phyloP scores from a whole-genome alignment of 2,797 vertebrate species.

The Cephalopachus bancanus region DNA sequence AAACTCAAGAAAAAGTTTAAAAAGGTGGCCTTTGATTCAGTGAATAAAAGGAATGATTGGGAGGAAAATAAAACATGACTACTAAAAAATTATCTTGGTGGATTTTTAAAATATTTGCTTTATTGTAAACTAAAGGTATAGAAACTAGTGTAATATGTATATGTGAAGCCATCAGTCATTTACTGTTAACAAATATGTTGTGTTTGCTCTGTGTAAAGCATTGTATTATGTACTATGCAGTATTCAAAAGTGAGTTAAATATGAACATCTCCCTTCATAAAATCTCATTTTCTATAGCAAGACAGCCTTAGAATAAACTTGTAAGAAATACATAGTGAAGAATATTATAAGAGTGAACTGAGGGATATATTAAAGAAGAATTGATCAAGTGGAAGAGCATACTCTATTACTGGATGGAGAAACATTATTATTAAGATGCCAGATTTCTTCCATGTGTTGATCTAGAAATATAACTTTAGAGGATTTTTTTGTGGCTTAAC shows the following conservation, averaged over 20 bases:
- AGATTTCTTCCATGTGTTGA: not conserved
- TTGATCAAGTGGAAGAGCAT: not conserved
- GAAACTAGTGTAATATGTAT: not conserved
- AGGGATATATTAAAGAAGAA: not conserved
- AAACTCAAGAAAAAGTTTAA: not conserved
- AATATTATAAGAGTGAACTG: not conserved
- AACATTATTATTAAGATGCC: not conserved
- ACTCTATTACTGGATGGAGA: not conserved
- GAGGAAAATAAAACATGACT: conserved; percentile 36
- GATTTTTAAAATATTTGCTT: not conserved
- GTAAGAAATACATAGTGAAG: not conserved
- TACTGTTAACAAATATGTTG: not conserved
- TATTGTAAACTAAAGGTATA: conserved; percentile 34
- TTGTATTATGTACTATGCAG: not conserved
- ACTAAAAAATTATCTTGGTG: not conserved
- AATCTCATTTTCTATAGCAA: not conserved
- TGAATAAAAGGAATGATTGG: conserved; percentile 9
- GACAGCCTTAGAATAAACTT: not conserved
- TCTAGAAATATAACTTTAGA: not conserved
- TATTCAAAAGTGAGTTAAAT: not conserved
- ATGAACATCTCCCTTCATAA: not conserved
- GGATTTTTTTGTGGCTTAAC: not conserved
- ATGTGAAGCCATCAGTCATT: conserved; percentile 6
- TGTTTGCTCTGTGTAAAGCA: not conserved
- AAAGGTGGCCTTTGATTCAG: not conserved